These are phyloP conservation scores for Petrocephalus sullivani DNA, from an alignment of 2,797 vertebrate species.

Conservation along the genomic window DNA sequence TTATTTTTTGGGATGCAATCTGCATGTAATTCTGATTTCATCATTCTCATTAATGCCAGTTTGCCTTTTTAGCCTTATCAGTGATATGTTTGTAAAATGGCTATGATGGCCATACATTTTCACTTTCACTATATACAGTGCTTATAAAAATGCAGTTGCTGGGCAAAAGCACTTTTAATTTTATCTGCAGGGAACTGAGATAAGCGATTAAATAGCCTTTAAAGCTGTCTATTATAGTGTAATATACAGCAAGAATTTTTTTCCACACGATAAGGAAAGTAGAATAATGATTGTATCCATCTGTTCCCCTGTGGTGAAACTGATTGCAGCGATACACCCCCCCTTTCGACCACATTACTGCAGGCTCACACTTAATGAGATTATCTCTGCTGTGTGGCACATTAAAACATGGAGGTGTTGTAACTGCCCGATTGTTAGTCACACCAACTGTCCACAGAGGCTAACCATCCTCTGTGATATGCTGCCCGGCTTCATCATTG, in stretches of 20 bases:
- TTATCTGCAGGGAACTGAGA: background rate
- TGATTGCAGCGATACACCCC: background rate
- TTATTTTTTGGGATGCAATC: background rate
- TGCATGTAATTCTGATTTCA: background rate
- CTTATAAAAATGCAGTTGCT: background rate
- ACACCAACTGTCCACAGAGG: background rate
- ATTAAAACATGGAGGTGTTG: background rate
- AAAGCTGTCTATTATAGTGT: background rate
- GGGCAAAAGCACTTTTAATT: background rate
- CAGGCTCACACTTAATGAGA: background rate
- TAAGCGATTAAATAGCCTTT: background rate
- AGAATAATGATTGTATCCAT: constrained; percentile 16
- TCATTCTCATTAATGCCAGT: background rate
- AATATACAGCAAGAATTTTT: background rate
- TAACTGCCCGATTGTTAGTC: background rate
- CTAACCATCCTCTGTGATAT: background rate
- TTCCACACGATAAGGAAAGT: background rate
- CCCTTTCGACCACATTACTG: background rate
- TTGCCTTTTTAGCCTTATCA: background rate
- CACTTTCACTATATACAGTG: background rate
- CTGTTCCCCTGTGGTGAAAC: constrained; percentile 16
- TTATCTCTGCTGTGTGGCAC: background rate
- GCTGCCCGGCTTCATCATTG: background rate
- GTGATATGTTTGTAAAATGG: background rate
- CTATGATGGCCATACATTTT: background rate